phyloP scores from a whole-genome alignment of 2,888 invertebrate species.

The Crioceris asparagi region DNA sequence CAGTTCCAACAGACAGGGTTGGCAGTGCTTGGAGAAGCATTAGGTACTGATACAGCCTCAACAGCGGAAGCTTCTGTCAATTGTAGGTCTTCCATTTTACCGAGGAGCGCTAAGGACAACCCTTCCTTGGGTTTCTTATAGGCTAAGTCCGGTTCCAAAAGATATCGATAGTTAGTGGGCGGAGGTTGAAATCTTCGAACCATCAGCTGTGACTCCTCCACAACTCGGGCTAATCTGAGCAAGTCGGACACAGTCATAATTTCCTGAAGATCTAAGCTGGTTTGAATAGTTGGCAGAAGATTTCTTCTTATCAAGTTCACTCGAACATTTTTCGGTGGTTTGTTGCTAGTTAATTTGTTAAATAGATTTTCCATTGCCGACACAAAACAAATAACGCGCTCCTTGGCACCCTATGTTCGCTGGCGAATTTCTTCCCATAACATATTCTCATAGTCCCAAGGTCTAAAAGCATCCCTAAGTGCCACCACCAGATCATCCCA shows the following conservation, averaged over 20 bases:
- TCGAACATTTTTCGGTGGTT: slow-evolving; percentile 1
- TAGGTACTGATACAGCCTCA: background rate
- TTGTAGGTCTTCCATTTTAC: no score
- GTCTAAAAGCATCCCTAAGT: slow-evolving; percentile 3
- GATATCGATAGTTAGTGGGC: slow-evolving; percentile 2
- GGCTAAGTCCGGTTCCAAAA: slow-evolving; percentile 9
- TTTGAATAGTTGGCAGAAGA: slow-evolving; percentile 5
- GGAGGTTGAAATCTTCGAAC: slow-evolving; percentile 7
- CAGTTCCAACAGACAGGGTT: slow-evolving; percentile 4
- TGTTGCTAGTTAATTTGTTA: background rate
- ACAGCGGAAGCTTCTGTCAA: background rate
- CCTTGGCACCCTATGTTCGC: slow-evolving; percentile 6
- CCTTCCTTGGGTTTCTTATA: slow-evolving; percentile 4
- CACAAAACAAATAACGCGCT: slow-evolving; percentile 3
- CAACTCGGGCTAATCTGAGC: slow-evolving; percentile 1
- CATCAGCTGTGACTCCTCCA: slow-evolving; percentile 9
- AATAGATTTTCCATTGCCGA: slow-evolving; percentile 9
- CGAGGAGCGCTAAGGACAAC: background rate
- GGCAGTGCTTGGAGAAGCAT: background rate
- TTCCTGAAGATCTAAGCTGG: slow-evolving; percentile 3
- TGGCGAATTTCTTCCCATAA: slow-evolving; percentile 8
- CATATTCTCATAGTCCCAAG: slow-evolving; percentile 6
- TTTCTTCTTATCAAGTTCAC: slow-evolving; percentile 8
- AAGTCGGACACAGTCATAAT: slow-evolving; percentile 4
- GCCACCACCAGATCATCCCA: slow-evolving; percentile 5